Evolutionary conservation across 2,797 vertebrate genomes (phyloP), one percentile per base, ranked within the genome.

Genomic region (Gymnoscopelus braueri): DNA sequence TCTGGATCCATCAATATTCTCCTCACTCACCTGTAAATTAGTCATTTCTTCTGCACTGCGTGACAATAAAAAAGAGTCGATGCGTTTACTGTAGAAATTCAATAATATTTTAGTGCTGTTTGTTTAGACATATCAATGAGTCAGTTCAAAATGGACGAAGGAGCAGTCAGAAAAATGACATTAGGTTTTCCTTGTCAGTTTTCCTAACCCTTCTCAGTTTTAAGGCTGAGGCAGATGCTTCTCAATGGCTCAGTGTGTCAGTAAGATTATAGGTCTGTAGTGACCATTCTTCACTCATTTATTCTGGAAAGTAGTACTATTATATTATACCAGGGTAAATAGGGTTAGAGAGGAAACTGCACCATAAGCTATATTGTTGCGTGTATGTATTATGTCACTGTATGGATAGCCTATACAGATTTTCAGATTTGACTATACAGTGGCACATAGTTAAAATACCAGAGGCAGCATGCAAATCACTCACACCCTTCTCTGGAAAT

Each of bases 1-100:
- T 15, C 8, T 47, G 65, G 65, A 69, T 54, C 72, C 63, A 66
- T 88, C 69, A 76, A 63, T 62, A 19, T 59, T 58, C 48, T 73
- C 71, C 62, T 75, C 63, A 19, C 63, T 79, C 66, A 24, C 67
- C 64, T 81, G 63, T 50, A 65, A 74, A 79, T 81, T 14, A 10
- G 39, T 44, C 39, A 49, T 32, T 57, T 74, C 79, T 76, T 75
- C 74, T 60, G n/a, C 48, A 14, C 74, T 5, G 71, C 77, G 64
- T 69, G 73, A 80, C 77, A 77, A 64, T 92, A 89, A 89, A 93
- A 44, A 87, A 49, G 2, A 61, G 49, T 89, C 81, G 44, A 87
- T 87, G 71, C 59, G 65, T 90, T 87, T 81, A 75, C 74, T 71
- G 26, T 75, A 63, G 77, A 81, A 84, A 87, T 83, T 65, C 89